Evolutionary conservation across 1,140 invertebrate species (phyloP), one percentile per base, ranked within the genome.

Genomic region (Ctenoplectra terminalis): DNA sequence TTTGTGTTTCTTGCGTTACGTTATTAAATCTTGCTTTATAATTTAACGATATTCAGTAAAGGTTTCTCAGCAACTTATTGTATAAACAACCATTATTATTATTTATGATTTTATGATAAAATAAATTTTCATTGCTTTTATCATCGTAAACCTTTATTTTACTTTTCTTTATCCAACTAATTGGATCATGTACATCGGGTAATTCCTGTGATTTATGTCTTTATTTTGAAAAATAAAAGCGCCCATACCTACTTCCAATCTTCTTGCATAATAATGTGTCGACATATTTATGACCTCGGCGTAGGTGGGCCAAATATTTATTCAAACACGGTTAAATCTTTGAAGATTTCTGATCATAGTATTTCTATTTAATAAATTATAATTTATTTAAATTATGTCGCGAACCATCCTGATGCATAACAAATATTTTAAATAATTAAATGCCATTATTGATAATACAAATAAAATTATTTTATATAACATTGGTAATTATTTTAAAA

Each of bases 251-350:
- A n/a, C 11, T 66, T 26, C 13, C n/a, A 17, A 43, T 43, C 23
- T 29, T 43, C 37, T 43, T 11, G 34, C 37, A 13, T 37, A 64
- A 64, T 20, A 31, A 40, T 40, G 34, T 66, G 63, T n/a, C n/a
- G 63, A 66, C 37, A 46, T n/a, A 20, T 66, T 66, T 40, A 66
- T 66, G 26, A 23, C 23, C 15, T 15, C 9, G 17, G 9, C n/a
- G 37, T 66, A n/a, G 63, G 63, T 20, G 63, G 63, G 15, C 37
- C 15, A 43, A 66, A 66, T 11, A 9, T 37, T 66, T 66, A 26
- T 26, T 26, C 34, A 66, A 8, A 46, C n/a, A n/a, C 31, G n/a
- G 63, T 26, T 15, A 17, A 29, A 17, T 58, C 40, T 15, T 40
- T n/a, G 34, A n/a, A 66, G n/a, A 43, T 66, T 46, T 43, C n/a